phyloP scores from a whole-genome alignment of 2,113 vertebrate species.

The Microtus richardsoni region DNA sequence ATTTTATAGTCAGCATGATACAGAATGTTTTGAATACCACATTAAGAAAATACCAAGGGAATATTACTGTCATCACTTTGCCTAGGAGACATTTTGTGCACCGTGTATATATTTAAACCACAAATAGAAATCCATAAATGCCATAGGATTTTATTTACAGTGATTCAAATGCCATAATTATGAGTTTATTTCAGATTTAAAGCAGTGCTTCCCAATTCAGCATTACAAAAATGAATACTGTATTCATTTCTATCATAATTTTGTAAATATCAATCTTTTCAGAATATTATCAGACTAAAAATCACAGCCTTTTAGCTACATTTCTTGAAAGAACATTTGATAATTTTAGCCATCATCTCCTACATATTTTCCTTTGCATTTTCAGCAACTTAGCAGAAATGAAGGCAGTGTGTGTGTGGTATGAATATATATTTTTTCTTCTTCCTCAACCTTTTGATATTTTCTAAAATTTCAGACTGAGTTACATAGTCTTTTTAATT shows the following conservation, averaged over 20 bases:
- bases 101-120: neutral
- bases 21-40: neutral
- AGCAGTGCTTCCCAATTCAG: neutral
- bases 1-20: neutral
- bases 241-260: neutral
- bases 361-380: neutral
- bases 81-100: neutral
- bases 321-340: neutral
- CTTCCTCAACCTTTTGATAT: neutral
- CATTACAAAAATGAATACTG: neutral
- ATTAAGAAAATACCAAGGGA: neutral
- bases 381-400: neutral
- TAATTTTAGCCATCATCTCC: neutral
- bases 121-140: conserved; percentile 48
- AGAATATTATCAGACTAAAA: neutral
- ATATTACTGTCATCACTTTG: neutral
- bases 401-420: neutral
- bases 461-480: neutral
- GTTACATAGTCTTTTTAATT: neutral
- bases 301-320: neutral
- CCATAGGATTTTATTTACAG: neutral
- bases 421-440: neutral
- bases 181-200: conserved; percentile 41
- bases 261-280: conserved; percentile 38
- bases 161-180: conserved; percentile 25